Conservation (phyloP, 2,113 vertebrate genomes). For the Brachyhypopomus occidentalis region DNA sequence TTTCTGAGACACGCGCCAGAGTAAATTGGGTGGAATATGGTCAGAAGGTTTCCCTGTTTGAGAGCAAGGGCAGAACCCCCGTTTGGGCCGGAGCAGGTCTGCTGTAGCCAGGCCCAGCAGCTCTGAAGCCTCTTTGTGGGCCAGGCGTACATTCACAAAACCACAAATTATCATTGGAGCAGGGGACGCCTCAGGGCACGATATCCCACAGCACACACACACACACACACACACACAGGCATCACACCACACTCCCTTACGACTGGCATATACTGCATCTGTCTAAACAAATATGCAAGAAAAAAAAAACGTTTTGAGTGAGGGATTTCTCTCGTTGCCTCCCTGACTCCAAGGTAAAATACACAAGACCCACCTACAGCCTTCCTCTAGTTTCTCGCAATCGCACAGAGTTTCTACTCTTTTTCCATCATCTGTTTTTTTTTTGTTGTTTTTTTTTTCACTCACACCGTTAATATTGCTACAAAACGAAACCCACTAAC, state of each 20-base stretch:
- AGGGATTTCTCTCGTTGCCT: not conserved
- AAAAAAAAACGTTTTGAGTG: not conserved
- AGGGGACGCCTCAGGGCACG: conserved; percentile 71
- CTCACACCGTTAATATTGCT: no score
- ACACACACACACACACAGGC: conserved; percentile 22
- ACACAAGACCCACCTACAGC: not conserved
- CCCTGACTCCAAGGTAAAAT: not conserved
- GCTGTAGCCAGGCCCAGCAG: conserved; percentile 71
- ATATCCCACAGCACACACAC: conserved; percentile 46
- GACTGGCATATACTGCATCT: conserved; percentile 12
- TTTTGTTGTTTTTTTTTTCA: no score
- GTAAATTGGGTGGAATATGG: conserved; percentile 75
- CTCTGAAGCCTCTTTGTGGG: conserved; percentile 93
- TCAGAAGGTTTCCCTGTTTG: conserved; percentile 72
- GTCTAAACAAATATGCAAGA: conserved; percentile 51
- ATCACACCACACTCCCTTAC: conserved; percentile 41
- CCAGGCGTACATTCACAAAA: conserved; percentile 81
- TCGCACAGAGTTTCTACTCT: not conserved
- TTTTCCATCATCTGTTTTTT: no score
- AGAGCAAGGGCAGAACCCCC: conserved; percentile 66
- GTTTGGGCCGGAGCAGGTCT: conserved; percentile 81
- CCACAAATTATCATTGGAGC: conserved; percentile 91
- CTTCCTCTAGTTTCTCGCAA: not conserved
- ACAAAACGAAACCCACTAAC: no score
- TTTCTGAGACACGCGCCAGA: conserved; percentile 67